Evolutionary conservation across 2,888 invertebrate genomes (phyloP), one percentile per base, ranked within the genome.

Genomic region (Tachystola acroxantha): DNA sequence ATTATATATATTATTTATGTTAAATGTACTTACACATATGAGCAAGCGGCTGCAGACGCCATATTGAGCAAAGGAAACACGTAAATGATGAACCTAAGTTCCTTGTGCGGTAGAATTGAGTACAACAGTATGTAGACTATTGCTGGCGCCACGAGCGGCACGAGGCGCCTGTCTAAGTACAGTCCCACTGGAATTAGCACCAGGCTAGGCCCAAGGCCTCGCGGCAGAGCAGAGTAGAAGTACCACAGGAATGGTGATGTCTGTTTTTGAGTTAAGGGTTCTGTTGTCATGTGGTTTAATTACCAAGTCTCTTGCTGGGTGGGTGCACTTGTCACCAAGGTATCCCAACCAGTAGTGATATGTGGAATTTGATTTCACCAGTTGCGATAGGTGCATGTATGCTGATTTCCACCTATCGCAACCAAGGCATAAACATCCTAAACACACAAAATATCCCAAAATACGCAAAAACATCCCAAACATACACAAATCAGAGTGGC

Each of bases 171-270:
- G 64, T 97, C 95, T 50, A 93, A 84, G 48, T 90, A 89, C 29
- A 93, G 65, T 19, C 96, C 96, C 13, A 94, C 57, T 1, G 96
- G 96, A 36, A 96, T 88, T 31, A 99, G 87, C 6, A 95, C 61
- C 13, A 95, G 67, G 13, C 96, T 96, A 0, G 92, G 89, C 0
- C 94, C 95, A 68, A 99, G 89, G 0, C 96, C 96, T 37, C 99
- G 90, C 0, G 99, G 99, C 26, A 99, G 85, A 0, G 97, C 99
- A 0, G 98, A 98, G 74, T 98, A 98, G 73, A 98, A 98, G 77
- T 99, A 99, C 99, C 99, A 99, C 1, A 96, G 76, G 76, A 97
- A 97, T 39, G 99, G 99, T 3, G 93, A 94, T 29, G 95, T 96
- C 96, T 96, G 75, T 50, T 32, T 32, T 37, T 3, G 20, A 42